Percentiles rank a stretch among this genome's conserved stretches.
Conservation (phyloP, 2,888 invertebrate species). For the Chrysolina oricalcia region DNA sequence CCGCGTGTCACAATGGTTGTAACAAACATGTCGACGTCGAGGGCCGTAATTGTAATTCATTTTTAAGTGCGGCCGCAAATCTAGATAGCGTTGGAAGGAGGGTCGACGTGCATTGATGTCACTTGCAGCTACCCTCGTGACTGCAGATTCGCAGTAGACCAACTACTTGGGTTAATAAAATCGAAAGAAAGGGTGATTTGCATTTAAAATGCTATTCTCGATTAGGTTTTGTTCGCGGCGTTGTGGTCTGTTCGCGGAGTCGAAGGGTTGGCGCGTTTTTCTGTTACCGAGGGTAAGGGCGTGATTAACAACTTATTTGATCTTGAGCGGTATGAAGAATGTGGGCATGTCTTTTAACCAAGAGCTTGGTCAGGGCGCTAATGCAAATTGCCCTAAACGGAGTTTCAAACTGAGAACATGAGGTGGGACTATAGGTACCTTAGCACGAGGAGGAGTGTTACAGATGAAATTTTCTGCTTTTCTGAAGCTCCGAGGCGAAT, state of each 20-base stretch:
- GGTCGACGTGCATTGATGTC: constrained; percentile 51
- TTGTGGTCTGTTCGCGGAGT: not conserved
- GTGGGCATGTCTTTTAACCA: too few relatives aligned
- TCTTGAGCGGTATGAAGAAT: too few relatives aligned
- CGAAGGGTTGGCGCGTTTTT: not conserved
- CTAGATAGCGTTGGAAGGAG: constrained; percentile 43
- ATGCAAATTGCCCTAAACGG: too few relatives aligned
- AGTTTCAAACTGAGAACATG: too few relatives aligned
- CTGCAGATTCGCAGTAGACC: constrained; percentile 48
- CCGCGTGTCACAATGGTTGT: constrained; percentile 57
- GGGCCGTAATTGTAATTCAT: constrained; percentile 66
- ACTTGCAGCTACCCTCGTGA: constrained; percentile 56
- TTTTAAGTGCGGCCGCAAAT: constrained; percentile 65
- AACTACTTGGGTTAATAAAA: constrained; percentile 62
- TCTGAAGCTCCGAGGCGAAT: too few relatives aligned
- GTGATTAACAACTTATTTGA: not conserved
- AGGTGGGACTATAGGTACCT: too few relatives aligned
- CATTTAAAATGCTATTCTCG: constrained; percentile 48
- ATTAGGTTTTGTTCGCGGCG: constrained; percentile 19
- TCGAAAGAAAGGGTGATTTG: constrained; percentile 60
- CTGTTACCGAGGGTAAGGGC: not conserved
- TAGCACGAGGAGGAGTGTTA: too few relatives aligned
- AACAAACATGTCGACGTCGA: constrained; percentile 52
- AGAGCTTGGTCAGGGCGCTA: too few relatives aligned
- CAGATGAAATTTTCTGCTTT: too few relatives aligned